Evolutionary conservation across 2,888 invertebrate genomes (phyloP).

Genomic region (Busseola fusca): DNA sequence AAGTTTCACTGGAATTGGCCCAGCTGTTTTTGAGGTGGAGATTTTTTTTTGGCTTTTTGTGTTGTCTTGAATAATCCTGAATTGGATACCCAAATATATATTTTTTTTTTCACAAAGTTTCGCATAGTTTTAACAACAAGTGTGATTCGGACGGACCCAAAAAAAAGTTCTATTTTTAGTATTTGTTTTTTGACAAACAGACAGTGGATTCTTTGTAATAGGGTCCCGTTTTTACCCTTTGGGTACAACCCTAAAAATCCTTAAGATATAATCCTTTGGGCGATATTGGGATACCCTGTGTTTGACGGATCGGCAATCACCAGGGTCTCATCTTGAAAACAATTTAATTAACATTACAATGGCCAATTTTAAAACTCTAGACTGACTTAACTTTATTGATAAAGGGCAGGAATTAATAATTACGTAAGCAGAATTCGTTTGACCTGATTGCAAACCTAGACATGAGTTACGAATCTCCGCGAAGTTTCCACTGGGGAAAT

Average conservation of each 20-base stretch:
- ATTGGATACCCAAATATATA: neutral
- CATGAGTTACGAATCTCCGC: neutral
- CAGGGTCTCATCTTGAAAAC: neutral
- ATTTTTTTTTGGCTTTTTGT: neutral
- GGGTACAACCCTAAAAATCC: too few species aligned
- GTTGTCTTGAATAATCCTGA: neutral
- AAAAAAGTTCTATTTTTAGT: too few species aligned
- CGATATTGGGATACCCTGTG: neutral
- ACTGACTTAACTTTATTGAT: neutral
- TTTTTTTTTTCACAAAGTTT: neutral
- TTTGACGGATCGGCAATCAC: neutral
- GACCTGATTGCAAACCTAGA: neutral
- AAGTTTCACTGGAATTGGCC: conserved; percentile 43
- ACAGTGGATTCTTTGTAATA: too few species aligned
- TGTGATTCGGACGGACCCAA: too few species aligned
- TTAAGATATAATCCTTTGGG: neutral
- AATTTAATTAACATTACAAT: neutral
- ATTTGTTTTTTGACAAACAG: too few species aligned
- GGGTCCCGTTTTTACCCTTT: too few species aligned
- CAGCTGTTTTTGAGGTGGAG: conserved; percentile 18
- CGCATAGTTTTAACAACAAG: neutral
- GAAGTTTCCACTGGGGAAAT: neutral
- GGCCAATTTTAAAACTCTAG: neutral
- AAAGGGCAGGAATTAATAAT: neutral
- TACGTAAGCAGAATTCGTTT: neutral